These are phyloP conservation scores for Laodelphax striatellus DNA, from an alignment of 1,140 invertebrate species.

Conservation along the genomic window DNA sequence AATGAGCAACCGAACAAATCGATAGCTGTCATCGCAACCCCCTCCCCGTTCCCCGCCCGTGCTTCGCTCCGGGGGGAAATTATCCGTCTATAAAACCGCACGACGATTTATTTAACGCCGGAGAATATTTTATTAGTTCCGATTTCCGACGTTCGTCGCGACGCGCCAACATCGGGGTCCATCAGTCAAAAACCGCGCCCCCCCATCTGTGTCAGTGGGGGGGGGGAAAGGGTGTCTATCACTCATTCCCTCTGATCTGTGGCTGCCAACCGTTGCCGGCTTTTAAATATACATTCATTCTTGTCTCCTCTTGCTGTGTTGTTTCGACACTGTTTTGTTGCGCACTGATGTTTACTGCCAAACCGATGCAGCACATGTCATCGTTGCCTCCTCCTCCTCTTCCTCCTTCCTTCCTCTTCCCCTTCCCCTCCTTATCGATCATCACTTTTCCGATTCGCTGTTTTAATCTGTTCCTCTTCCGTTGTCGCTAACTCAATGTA, in stretches of 20 bases:
- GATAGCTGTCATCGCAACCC: constrained; percentile 1
- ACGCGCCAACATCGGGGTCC: no score
- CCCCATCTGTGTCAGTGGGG: neutral
- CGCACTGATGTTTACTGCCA: neutral
- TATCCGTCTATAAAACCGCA: neutral
- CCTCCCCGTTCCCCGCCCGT: neutral
- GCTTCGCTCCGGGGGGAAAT: neutral
- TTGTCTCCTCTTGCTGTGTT: neutral
- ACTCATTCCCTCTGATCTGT: neutral
- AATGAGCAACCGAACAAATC: constrained; percentile 1
- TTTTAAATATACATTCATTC: neutral
- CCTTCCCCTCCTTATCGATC: no score
- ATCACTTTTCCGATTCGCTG: no score
- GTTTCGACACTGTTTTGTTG: neutral
- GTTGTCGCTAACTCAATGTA: no score
- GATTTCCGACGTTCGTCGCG: neutral
- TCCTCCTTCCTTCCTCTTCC: no score
- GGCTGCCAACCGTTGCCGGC: neutral
- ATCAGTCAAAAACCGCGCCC: neutral
- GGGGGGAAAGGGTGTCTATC: neutral
- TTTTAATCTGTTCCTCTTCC: no score
- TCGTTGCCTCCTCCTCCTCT: no score
- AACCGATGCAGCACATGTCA: no score
- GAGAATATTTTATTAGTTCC: constrained; percentile 14
- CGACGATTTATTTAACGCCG: constrained; percentile 1